These are phyloP conservation scores for Alligator sinensis DNA, from an alignment of 2,113 vertebrate species.

Conservation along the genomic window DNA sequence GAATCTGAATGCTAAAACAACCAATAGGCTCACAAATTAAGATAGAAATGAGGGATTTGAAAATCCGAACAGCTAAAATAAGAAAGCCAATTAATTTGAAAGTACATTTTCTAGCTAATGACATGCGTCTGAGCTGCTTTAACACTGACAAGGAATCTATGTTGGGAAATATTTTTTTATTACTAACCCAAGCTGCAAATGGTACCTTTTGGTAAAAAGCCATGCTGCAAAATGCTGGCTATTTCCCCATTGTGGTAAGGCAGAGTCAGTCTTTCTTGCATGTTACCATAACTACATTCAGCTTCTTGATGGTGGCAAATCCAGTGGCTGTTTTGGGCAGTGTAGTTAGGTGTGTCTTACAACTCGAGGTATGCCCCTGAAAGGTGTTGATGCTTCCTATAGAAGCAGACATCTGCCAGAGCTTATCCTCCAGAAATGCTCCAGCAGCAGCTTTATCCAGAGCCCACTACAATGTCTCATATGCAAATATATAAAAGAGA, in stretches of 20 bases:
- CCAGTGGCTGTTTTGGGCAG: not conserved
- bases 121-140: not conserved
- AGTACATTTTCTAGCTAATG: not conserved
- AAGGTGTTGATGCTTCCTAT: not conserved
- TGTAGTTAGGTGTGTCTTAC: not conserved
- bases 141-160: not conserved
- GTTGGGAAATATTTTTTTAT: not conserved
- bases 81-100: slow-evolving; percentile 6
- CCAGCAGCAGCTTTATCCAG: not conserved
- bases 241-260: not conserved
- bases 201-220: not conserved
- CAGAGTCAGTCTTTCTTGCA: not conserved
- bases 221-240: not conserved
- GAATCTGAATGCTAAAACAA: not conserved
- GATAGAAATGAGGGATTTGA: not conserved
- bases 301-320: not conserved
- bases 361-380: not conserved
- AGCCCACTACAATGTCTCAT: not conserved
- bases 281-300: not conserved
- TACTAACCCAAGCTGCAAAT: not conserved
- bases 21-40: not conserved
- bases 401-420: not conserved
- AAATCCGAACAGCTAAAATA: not conserved
- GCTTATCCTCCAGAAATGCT: not conserved
- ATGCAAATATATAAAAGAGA: not conserved